Conservation (phyloP, 2,113 vertebrate genomes). For the Mormoops blainvillei region DNA sequence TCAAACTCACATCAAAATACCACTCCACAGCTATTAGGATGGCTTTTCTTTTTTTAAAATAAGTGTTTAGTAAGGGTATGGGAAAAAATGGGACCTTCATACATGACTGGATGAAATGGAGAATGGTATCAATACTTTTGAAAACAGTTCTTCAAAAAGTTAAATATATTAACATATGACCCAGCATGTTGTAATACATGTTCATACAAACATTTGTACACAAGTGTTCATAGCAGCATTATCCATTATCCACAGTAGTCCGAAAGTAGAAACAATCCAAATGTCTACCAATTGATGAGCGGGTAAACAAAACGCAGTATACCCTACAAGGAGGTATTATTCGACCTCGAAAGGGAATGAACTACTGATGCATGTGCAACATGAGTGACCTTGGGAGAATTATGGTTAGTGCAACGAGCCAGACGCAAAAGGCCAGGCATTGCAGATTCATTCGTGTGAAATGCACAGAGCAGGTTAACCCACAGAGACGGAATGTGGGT, state of each 20-base stretch:
- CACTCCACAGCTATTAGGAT: neutral
- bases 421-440: neutral
- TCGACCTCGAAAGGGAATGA: too few species aligned
- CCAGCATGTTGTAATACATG: neutral
- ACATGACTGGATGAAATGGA: neutral
- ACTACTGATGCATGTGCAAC: too few species aligned
- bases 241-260: too few species aligned
- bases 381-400: too few species aligned
- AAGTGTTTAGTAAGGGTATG: too few species aligned
- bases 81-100: neutral
- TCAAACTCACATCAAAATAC: neutral
- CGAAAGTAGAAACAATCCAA: too few species aligned
- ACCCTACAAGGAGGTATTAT: too few species aligned
- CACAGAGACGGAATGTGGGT: neutral
- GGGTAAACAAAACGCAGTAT: too few species aligned
- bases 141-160: neutral
- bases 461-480: neutral
- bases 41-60: neutral
- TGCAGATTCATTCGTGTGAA: neutral
- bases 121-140: neutral
- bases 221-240: neutral
- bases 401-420: neutral
- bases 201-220: neutral
- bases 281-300: too few species aligned
- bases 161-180: neutral